Evolutionary conservation across 30 jellyfish, hydroid and myxozoan species (phyloP), one percentile per base, ranked within the genome.

Genomic region (Haliclystus octoradiatus): DNA sequence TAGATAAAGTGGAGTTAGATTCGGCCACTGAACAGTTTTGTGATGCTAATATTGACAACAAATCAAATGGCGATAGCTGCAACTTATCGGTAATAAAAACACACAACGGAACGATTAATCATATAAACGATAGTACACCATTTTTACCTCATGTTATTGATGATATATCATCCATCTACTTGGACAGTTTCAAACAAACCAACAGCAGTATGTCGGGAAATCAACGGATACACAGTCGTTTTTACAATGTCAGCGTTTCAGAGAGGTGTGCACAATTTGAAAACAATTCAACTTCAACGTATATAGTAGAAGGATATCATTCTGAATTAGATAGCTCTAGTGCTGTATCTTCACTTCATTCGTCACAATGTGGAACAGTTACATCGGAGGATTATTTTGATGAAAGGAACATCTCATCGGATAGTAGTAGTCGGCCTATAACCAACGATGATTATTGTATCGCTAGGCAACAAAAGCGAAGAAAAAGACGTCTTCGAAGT

Each of bases 251-350:
- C 14, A 5, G 14, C 9, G 57, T 40, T 9, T 40, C 19, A 19
- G 57, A 40, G 57, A 40, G 57, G 19, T 40, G 57, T 40, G 57
- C 57, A 40, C 57, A 40, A 40, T 40, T 40, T 40, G 57, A 40
- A 40, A 9, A 40, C 57, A 40, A 40, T 5, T 5, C 57, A 5
- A 9, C 57, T 5, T 9, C 14, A 5, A n/a, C n/a, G n/a, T n/a
- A n/a, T n/a, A n/a, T n/a, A n/a, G n/a, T n/a, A n/a, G 57, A 40
- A 9, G 57, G 19, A 5, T 40, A 40, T 19, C 57, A 40, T 19
- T 40, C 57, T 9, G 57, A 40, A 40, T 40, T 40, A 5, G 57
- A 40, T 40, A 40, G 57, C 57, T 40, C 57, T 19, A 40, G 57
- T 40, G 57, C 57, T 40, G 57, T 40, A 19, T 40, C 57, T 5